Evolutionary conservation across 2,797 vertebrate species (phyloP), one percentile per base, ranked within the genome.

Genomic region (Gallinago solitaria): DNA sequence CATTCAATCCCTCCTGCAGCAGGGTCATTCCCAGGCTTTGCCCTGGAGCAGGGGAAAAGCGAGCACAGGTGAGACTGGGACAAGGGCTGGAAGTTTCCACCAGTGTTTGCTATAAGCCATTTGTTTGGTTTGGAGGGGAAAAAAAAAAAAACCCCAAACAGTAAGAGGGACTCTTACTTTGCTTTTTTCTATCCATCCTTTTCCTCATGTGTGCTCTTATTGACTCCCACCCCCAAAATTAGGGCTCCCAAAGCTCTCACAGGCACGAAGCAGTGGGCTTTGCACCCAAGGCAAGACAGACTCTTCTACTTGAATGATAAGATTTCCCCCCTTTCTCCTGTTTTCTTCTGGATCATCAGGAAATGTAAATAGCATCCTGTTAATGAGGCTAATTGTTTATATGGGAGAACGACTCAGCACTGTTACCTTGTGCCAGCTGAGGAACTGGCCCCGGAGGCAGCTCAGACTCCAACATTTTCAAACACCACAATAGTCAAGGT

Each of bases 281-380:
- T 57, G 6, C 18, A 64, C 4, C 11, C 21, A 56, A 57, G 76
- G 6, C 57, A 64, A 69, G 41, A 19, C 4, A 67, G 23, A 59
- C 12, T 23, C 19, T 68, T 59, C 54, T 56, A 16, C 19, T 17
- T 24, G 6, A 61, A 68, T 5, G 4, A 35, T 14, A 68, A 70
- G 8, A 27, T 37, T 77, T 64, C 32, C 17, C 53, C 45, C 3
- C 51, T 93, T 92, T 59, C 43, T 70, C 25, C 47, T 60, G 10
- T 67, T 88, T 81, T 69, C 33, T 69, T 83, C 61, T 59, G 53
- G 53, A 70, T 89, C 45, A 89, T 28, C 84, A 70, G 41, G 47
- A 97, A 86, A 50, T 3, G 9, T 23, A 70, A 93, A 71, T 1
- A 67, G 30, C 28, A 77, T 27, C 37, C 28, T 39, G 8, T 32